Evolutionary conservation across 2,888 invertebrate genomes (phyloP).

Genomic region (Boloria euphrosyne): DNA sequence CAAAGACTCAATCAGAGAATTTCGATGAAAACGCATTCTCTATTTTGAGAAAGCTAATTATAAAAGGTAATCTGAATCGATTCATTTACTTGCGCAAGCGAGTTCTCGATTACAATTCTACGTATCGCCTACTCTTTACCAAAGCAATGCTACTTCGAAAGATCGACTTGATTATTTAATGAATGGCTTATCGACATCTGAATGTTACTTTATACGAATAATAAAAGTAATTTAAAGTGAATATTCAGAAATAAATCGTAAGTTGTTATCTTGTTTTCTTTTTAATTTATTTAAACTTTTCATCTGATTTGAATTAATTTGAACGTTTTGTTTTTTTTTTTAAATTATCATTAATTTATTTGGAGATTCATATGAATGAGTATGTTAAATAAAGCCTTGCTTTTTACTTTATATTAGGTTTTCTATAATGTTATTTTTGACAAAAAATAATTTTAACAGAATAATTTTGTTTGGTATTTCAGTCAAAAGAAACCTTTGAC

Average conservation of each 20-base stretch:
- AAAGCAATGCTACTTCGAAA: slow-evolving; percentile 40
- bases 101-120: slow-evolving; percentile 67
- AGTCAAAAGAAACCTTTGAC: too few species aligned
- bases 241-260: slow-evolving; percentile 30
- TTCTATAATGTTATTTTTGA: too few species aligned
- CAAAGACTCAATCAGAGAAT: slow-evolving; percentile 55
- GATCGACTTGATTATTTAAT: slow-evolving; percentile 49
- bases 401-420: too few species aligned
- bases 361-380: too few species aligned
- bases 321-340: background rate
- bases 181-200: slow-evolving; percentile 50
- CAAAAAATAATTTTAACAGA: too few species aligned
- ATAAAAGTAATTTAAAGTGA: slow-evolving; percentile 35
- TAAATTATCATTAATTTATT: too few species aligned
- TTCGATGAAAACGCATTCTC: slow-evolving; percentile 59
- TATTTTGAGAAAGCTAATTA: slow-evolving; percentile 69
- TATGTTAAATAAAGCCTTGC: too few species aligned
- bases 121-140: slow-evolving; percentile 56
- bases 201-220: slow-evolving; percentile 37
- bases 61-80: slow-evolving; percentile 71
- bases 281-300: slow-evolving; percentile 22
- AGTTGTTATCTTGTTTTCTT: slow-evolving; percentile 31
- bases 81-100: slow-evolving; percentile 72
- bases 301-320: slow-evolving; percentile 48
- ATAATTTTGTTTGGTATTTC: too few species aligned